Base-by-base conservation (phyloP, 92 coral and sea anemone species). In the Zoanthus sociatus region DNA sequence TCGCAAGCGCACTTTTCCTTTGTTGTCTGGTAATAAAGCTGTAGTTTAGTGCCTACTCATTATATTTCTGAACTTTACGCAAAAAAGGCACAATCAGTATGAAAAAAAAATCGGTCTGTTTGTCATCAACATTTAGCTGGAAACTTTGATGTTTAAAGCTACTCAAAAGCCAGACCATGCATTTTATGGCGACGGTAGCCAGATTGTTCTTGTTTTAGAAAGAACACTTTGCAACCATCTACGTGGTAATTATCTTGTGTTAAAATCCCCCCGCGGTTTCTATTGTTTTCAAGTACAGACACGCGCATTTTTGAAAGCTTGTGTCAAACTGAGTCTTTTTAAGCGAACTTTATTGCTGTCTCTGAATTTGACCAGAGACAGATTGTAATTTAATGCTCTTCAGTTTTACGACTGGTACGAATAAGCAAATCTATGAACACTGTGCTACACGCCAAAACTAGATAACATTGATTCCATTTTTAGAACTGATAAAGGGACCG, bases 81-180 rank as follows among this genome's bases (percentile, higher is more conserved):
- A 30, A 16, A 79, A 79, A 20, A 79, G 74, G 20, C 1, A 1
- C 4, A 26, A 7, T n/a, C 37, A 2, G 17, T 16, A 5, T 11
- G 18, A 17, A 15, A 31, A n/a, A 45, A 31, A 15, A 3, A 10
- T 16, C 48, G 16, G 45, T 42, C 33, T 21, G 9, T 16, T 56
- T 33, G 1, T 42, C 71, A 78, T 26, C 46, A 78, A 46, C 48
- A 37, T 21, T 45, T 16, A 66, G 47, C 44, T 9, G 21, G 46
- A 44, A 9, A 20, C 56, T 4, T 9, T 11, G 17, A 11, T 12
- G 44, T 64, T 67, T 16, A 45, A 6, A 44, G 50, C 15, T 37
- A 8, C 75, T 79, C 64, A 10, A 81, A 6, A 81, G 47, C 84
- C 75, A 81, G 85, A 81, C 85, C 66, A 60, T 78, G 54, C 60